phyloP scores from a whole-genome alignment of 2,113 vertebrate genomes.

The Fulmarus glacialis region DNA sequence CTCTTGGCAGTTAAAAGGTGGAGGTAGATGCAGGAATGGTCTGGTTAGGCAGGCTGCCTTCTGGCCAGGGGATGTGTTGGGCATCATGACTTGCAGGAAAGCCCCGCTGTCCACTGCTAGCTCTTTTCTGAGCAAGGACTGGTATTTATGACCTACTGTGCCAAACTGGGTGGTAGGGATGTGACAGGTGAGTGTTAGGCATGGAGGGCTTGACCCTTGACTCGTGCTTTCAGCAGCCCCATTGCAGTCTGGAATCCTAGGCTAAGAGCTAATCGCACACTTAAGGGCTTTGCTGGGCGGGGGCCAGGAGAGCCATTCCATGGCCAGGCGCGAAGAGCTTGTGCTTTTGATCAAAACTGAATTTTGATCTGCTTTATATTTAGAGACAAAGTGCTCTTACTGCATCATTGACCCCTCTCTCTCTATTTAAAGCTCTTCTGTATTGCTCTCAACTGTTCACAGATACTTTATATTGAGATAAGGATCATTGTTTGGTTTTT shows the following conservation, averaged over 20 bases:
- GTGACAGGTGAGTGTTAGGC: background rate
- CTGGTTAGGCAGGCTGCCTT: background rate
- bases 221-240: background rate
- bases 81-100: background rate
- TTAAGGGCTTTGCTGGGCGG: background rate
- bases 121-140: background rate
- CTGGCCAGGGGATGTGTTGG: background rate
- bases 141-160: background rate
- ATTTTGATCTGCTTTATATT: background rate
- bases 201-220: background rate
- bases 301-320: background rate
- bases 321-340: background rate
- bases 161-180: background rate
- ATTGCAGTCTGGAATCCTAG: fast-evolving
- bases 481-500: conserved; percentile 11
- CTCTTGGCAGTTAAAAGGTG: background rate
- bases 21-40: background rate
- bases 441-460: background rate
- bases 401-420: background rate
- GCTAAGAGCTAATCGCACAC: fast-evolving
- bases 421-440: background rate
- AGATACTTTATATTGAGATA: conserved; percentile 35
- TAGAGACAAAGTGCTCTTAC: background rate
- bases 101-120: fast-evolving
- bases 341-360: background rate